Evolutionary conservation across 30 jellyfish, hydroid and myxozoan species (phyloP), one percentile per base, ranked within the genome.

Genomic region (Aurelia sp.): DNA sequence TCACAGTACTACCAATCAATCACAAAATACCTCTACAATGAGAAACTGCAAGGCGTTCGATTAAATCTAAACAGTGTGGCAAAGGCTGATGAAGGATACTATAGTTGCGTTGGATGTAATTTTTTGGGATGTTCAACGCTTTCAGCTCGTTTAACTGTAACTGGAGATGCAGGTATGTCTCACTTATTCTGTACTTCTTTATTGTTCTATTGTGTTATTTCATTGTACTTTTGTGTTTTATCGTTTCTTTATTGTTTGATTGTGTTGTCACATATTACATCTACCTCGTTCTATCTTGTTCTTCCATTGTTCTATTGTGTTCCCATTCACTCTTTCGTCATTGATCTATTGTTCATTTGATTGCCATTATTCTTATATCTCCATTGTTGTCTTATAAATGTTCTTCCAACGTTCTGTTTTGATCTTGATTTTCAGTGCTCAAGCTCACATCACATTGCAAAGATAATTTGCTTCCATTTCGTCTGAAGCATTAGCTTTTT

Each of bases 31-130:
- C 63, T 51, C 55, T 60, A 82, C 24, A 78, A 72, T n/a, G 13
- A 35, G 15, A 13, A 35, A 24, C 70, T 77, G 31, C 67, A 84
- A 38, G 99, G 99, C 4, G 94, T 91, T 35, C 69, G 91, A 70
- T 31, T 95, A 78, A 69, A 76, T 63, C 70, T 95, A 4, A 59
- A 40, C 41, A 95, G 90, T 81, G 90, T 95, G 0, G 79, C 88
- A 31, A 77, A 68, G 33, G 20, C 52, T 13, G 96, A 85, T 31
- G 81, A 63, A 16, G 99, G 99, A n/a, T 95, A 72, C 67, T 95
- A 89, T 62, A 89, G 92, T 21, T 95, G 99, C 67, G 44, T 79
- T 19, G 99, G 85, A 13, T 91, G 97, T 81, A 95, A 85, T 67
- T 92, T 74, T 73, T 88, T 95, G 82, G 99, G 99, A 17, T 68